phyloP scores from a whole-genome alignment of 1,140 invertebrate genomes.

The Temnothorax longispinosus region DNA sequence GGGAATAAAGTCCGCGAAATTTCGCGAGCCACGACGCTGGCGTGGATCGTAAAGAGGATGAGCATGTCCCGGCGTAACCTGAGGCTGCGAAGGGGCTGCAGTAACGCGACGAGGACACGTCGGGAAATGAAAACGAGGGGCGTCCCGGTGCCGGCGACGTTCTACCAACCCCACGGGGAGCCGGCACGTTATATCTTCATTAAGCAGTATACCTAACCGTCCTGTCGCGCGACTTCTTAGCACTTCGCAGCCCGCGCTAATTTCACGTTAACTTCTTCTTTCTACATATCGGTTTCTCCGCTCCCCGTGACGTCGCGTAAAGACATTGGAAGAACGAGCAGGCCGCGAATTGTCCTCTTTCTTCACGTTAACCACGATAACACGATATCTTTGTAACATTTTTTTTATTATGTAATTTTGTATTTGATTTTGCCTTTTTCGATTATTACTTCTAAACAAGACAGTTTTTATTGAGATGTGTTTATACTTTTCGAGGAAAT shows the following conservation, averaged over 20 bases:
- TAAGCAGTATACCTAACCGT: conserved; percentile 76
- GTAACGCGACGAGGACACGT: conserved; percentile 74
- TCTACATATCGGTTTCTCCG: conserved; percentile 65
- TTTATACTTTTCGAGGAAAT: not conserved
- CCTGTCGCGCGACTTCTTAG: conserved; percentile 76
- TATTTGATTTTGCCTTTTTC: not conserved
- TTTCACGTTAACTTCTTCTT: conserved; percentile 71
- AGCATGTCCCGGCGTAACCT: conserved; percentile 69
- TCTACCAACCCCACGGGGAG: conserved; percentile 71
- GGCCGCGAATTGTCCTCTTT: not conserved
- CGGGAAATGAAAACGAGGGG: conserved; percentile 75
- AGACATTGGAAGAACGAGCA: conserved; percentile 39
- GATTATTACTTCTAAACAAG: not conserved
- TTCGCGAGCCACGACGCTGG: conserved; percentile 69
- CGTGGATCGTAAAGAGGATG: conserved; percentile 72
- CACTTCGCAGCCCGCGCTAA: conserved; percentile 68
- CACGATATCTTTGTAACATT: not conserved
- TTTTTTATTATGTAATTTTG: not conserved
- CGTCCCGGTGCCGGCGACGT: conserved; percentile 72
- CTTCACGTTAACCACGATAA: not conserved
- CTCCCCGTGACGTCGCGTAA: conserved; percentile 46
- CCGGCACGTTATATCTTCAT: conserved; percentile 83
- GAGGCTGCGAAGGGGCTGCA: conserved; percentile 63
- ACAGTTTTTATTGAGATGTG: not conserved
- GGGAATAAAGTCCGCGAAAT: conserved; percentile 82